phyloP scores from a whole-genome alignment of 2,797 vertebrate genomes.

The Apogon talboti region DNA sequence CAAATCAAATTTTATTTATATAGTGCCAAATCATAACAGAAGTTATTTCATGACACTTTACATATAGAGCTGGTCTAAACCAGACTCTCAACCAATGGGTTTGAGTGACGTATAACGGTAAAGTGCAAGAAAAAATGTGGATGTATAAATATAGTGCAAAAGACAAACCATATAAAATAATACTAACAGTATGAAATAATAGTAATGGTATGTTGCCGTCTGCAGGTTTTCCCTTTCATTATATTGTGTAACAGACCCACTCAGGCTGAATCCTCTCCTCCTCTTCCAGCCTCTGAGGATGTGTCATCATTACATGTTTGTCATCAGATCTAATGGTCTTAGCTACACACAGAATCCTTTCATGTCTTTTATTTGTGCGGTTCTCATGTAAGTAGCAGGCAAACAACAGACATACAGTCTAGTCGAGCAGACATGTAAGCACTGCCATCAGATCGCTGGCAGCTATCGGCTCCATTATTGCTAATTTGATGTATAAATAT shows the following conservation, averaged over 20 bases:
- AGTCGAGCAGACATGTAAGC: slow-evolving; percentile 69
- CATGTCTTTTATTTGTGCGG: slow-evolving; percentile 51
- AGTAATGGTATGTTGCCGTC: slow-evolving; percentile 80
- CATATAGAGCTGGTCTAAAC: too few relatives aligned
- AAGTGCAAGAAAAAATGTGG: too few relatives aligned
- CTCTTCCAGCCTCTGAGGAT: slow-evolving; percentile 31
- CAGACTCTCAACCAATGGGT: too few relatives aligned
- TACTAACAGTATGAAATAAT: too few relatives aligned
- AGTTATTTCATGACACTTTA: too few relatives aligned
- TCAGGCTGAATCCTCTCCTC: slow-evolving; percentile 32
- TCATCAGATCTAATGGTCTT: slow-evolving; percentile 35
- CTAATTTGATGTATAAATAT: slow-evolving; percentile 84
- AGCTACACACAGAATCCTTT: slow-evolving; percentile 41
- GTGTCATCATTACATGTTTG: slow-evolving; percentile 45
- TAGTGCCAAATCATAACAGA: too few relatives aligned
- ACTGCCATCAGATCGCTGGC: slow-evolving; percentile 73
- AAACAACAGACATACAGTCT: slow-evolving; percentile 67
- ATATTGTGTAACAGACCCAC: slow-evolving; percentile 25
- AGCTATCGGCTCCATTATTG: slow-evolving; percentile 68
- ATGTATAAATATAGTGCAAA: too few relatives aligned
- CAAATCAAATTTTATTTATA: too few relatives aligned
- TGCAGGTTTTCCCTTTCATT: slow-evolving; percentile 60
- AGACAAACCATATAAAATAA: too few relatives aligned
- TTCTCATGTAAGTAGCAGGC: slow-evolving; percentile 59
- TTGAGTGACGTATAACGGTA: too few relatives aligned